A percentile compares a stretch with the other conserved stretches of the same genome.
phyloP scores from a whole-genome alignment of 2,888 invertebrate species.

The Sphaeridia pumilis region DNA sequence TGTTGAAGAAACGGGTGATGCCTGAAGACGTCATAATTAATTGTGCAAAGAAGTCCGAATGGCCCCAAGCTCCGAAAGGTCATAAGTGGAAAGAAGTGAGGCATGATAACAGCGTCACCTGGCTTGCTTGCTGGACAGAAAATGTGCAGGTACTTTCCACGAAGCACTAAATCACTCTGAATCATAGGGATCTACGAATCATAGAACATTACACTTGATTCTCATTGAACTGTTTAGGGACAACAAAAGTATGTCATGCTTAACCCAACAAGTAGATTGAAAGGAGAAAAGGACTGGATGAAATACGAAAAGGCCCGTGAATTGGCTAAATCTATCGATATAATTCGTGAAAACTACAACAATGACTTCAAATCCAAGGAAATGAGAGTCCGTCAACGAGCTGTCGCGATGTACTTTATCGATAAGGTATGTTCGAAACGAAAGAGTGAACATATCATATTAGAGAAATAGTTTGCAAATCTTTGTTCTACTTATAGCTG shows the following conservation, averaged over 20 bases:
- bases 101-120: conserved; percentile 86
- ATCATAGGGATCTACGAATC: too few species aligned
- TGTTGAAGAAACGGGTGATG: conserved; percentile 76
- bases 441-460: background rate
- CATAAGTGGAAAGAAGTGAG: conserved; percentile 94
- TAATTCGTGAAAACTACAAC: conserved; percentile 75
- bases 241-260: conserved; percentile 98
- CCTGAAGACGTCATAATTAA: conserved; percentile 97
- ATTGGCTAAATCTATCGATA: conserved; percentile 79
- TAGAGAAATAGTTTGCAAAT: too few species aligned
- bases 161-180: too few species aligned
- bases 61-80: conserved; percentile 78
- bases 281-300: conserved; percentile 98
- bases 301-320: conserved; percentile 96
- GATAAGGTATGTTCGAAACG: conserved; percentile 63
- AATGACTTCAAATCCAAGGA: conserved; percentile 96
- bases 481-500: conserved; percentile 42
- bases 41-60: conserved; percentile 77
- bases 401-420: conserved; percentile 97
- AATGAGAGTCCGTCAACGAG: conserved; percentile 92
- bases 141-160: conserved; percentile 75
- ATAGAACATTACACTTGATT: too few species aligned
- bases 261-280: conserved; percentile 94
- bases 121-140: conserved; percentile 98
- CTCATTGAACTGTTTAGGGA: too few species aligned